phyloP scores from a whole-genome alignment of 2,113 vertebrate genomes.

The Miniopterus natalensis region DNA sequence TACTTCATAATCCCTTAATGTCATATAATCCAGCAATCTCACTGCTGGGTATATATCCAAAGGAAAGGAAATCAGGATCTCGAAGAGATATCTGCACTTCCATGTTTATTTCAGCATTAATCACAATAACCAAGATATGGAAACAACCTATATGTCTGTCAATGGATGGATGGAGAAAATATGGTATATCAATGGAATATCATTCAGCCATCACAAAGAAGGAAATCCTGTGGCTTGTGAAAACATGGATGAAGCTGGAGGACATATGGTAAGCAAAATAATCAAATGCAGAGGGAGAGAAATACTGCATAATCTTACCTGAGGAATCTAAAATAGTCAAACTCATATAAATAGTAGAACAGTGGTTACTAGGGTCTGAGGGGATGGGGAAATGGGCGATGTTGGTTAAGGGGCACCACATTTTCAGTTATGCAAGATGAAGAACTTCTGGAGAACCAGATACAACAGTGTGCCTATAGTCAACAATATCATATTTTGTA shows the following conservation, averaged over 20 bases:
- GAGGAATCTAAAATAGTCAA: background rate
- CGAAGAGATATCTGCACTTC: background rate
- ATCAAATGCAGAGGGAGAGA: background rate
- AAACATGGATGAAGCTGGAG: background rate
- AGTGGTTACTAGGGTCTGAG: background rate
- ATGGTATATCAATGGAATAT: background rate
- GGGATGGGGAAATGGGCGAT: background rate
- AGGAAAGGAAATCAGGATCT: background rate
- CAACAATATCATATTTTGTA: background rate
- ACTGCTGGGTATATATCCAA: background rate
- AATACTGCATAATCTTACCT: background rate
- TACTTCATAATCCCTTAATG: background rate
- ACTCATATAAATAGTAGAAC: background rate
- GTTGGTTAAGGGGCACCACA: background rate
- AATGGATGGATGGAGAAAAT: background rate
- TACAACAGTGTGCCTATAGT: background rate
- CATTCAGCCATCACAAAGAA: background rate
- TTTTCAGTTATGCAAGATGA: background rate
- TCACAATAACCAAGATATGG: background rate
- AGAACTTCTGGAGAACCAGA: background rate
- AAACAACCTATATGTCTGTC: background rate
- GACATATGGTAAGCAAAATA: background rate
- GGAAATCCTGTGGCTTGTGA: background rate
- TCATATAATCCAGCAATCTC: background rate
- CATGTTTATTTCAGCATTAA: background rate